phyloP scores from a whole-genome alignment of 2,113 vertebrate genomes.

The Theristicus caerulescens region DNA sequence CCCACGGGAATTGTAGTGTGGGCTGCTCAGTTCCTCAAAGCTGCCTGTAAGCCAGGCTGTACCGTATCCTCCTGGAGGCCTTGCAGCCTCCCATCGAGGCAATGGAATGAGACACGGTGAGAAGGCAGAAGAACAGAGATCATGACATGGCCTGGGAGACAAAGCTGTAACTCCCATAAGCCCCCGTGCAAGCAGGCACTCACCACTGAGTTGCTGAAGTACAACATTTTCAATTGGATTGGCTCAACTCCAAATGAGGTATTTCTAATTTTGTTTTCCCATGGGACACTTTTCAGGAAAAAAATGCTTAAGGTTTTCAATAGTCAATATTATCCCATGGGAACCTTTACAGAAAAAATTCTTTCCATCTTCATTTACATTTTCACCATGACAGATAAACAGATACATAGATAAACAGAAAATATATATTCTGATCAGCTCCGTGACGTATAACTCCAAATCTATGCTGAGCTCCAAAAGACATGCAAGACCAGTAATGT shows the following conservation, averaged over 20 bases:
- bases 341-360: not conserved
- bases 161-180: not conserved
- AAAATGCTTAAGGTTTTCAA: not conserved
- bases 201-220: not conserved
- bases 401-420: not conserved
- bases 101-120: rapidly evolving
- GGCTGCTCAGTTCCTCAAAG: not conserved
- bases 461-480: not conserved
- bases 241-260: not conserved
- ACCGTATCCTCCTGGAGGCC: not conserved
- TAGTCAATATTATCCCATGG: not conserved
- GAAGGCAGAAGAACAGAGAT: not conserved
- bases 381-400: not conserved
- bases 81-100: not conserved
- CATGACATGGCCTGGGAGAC: not conserved
- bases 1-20: not conserved
- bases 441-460: not conserved
- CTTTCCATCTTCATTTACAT: not conserved
- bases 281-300: not conserved
- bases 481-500: not conserved
- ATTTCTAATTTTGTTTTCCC: not conserved
- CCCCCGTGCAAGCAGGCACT: not conserved
- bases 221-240: not conserved
- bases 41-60: not conserved
- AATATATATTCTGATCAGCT: not conserved